Base-by-base conservation (phyloP, 2,797 vertebrate genomes). In the Borostomias antarcticus region DNA sequence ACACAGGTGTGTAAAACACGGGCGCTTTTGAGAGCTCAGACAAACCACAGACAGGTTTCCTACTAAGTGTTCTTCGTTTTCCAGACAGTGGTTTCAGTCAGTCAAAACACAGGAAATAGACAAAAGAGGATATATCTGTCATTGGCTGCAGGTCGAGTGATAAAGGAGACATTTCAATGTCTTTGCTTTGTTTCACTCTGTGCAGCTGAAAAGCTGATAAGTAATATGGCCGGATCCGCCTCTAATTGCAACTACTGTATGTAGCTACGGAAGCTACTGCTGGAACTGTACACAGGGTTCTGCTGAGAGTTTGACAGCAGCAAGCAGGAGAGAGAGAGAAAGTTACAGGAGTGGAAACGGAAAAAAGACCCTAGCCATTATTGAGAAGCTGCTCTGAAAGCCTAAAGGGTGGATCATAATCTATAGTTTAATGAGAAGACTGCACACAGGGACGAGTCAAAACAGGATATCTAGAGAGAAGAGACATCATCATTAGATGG, bases 21-120 rank as follows among this genome's bases (percentile, higher is more conserved):
- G 8, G 53, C 8, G 28, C 8, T 30, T 32, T 56, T 56, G 3
- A 30, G 35, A 58, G 10, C 25, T 52, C 26, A 64, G 63, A 58
- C 10, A 75, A 85, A 84, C 82, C 10, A 0, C 13, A 15, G 21
- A 23, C 57, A 5, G 57, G 33, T 40, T 58, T 58, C 19, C 45
- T 47, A 1, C 52, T 48, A 79, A 3, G 73, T 0, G 0, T 76
- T 84, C 80, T 0, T 0, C 30, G n/a, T 1, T 17, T 50, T 28
- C 4, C 5, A 5, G 43, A 9, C 11, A 57, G 53, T 48, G 35
- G 29, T 33, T 70, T 52, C 25, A 58, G 62, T 69, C 71, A n/a
- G 79, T 75, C 61, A 53, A 71, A 32, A 30, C 25, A n/a, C 1
- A 64, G 2, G 4, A 35, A 35, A 35, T 35, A 35, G 28, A 47